These are phyloP conservation scores for Scolopax mira DNA, from an alignment of 2,113 vertebrate species.

Conservation along the genomic window DNA sequence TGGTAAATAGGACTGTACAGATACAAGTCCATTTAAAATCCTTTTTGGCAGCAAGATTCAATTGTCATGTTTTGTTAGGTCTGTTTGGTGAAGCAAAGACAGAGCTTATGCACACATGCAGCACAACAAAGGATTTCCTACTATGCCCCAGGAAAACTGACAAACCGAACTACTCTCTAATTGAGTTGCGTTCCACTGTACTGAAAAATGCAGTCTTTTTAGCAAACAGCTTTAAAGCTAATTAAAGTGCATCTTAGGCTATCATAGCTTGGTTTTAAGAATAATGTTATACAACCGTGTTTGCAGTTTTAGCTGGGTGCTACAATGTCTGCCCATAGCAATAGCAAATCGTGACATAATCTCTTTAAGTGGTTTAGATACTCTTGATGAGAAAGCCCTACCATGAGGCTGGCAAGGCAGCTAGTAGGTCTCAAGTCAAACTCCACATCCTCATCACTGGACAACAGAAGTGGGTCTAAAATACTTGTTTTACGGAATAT, in stretches of 20 bases:
- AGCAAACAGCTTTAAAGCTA: slow-evolving; percentile 27
- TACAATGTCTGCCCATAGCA: neutral
- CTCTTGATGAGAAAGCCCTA: neutral
- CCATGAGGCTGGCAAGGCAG: neutral
- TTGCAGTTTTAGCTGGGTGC: neutral
- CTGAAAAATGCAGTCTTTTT: slow-evolving; percentile 41
- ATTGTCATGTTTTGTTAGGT: slow-evolving; percentile 63
- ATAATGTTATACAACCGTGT: neutral
- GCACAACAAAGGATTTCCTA: slow-evolving; percentile 62
- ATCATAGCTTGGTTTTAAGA: neutral
- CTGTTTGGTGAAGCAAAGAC: slow-evolving; percentile 53
- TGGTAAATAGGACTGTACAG: slow-evolving; percentile 5
- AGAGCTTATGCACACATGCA: slow-evolving; percentile 43
- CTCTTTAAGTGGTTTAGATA: neutral
- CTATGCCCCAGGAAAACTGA: slow-evolving; percentile 62
- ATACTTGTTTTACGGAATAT: neutral
- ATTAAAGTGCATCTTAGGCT: slow-evolving; percentile 20
- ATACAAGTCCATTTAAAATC: slow-evolving; percentile 46
- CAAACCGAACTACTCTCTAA: slow-evolving; percentile 58
- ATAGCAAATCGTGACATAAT: neutral
- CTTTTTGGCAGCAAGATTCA: slow-evolving; percentile 34
- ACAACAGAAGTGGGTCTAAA: neutral
- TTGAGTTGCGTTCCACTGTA: slow-evolving; percentile 35
- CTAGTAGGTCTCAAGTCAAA: neutral
- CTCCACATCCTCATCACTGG: neutral